Evolutionary conservation across 2,888 invertebrate species (phyloP).

Genomic region (Pantelozetes paolii): DNA sequence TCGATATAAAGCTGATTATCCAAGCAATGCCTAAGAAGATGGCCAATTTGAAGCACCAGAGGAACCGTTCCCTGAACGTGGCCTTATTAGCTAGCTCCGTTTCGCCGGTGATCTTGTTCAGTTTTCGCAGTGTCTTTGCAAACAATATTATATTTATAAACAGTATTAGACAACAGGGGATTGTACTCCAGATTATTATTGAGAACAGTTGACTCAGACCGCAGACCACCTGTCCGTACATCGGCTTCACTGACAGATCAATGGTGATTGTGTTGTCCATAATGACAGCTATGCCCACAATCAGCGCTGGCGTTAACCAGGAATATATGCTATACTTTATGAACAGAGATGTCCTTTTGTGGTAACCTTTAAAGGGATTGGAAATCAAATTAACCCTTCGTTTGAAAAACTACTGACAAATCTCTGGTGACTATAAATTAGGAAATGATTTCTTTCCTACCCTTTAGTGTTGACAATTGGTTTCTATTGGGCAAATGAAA

Average conservation of each 20-base stretch:
- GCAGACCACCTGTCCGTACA: slow-evolving; percentile 12
- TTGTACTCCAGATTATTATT: background rate
- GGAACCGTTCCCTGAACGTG: slow-evolving; percentile 16
- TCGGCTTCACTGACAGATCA: background rate
- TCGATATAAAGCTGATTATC: slow-evolving; percentile 14
- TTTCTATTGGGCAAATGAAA: background rate
- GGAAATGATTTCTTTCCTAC: too few relatives aligned
- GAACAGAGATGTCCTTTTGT: slow-evolving; percentile 21
- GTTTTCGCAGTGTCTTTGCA: slow-evolving; percentile 1
- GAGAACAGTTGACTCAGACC: background rate
- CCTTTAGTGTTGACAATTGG: background rate
- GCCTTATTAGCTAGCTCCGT: slow-evolving; percentile 18
- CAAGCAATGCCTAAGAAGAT: slow-evolving; percentile 24
- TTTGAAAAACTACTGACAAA: too few relatives aligned
- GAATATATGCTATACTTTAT: slow-evolving; percentile 49
- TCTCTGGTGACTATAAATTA: too few relatives aligned
- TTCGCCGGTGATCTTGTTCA: slow-evolving; percentile 10
- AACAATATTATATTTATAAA: slow-evolving; percentile 21
- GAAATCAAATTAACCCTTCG: too few relatives aligned
- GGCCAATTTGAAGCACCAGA: slow-evolving; percentile 2
- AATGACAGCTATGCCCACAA: slow-evolving; percentile 46
- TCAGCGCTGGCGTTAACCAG: slow-evolving; percentile 48
- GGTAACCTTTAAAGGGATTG: slow-evolving; percentile 19
- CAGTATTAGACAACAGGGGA: slow-evolving; percentile 28
- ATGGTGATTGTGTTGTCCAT: background rate